Conservation (phyloP, 2,113 vertebrate genomes). For the Pampusana beccarii region DNA sequence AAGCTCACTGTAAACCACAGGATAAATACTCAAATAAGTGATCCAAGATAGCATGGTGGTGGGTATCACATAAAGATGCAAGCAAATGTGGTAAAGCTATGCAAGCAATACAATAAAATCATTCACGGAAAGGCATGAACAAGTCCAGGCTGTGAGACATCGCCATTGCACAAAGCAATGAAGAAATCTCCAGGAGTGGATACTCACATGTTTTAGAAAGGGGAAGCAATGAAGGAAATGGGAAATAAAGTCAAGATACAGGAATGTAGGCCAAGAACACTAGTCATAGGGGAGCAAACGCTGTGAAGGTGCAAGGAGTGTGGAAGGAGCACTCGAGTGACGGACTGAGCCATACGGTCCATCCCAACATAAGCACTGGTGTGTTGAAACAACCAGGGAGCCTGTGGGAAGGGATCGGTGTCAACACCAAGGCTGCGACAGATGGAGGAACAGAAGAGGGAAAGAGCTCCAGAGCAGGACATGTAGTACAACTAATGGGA, state of each 20-base stretch:
- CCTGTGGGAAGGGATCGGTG: background rate
- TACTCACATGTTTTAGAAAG: background rate
- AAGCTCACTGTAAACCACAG: background rate
- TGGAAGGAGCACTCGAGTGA: background rate
- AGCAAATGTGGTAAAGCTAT: background rate
- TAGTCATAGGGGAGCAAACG: background rate
- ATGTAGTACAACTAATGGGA: background rate
- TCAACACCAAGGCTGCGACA: background rate
- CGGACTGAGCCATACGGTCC: background rate
- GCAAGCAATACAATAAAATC: background rate
- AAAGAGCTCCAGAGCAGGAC: background rate
- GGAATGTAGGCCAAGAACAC: background rate
- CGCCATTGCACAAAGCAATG: constrained; percentile 1
- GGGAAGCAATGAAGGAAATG: background rate
- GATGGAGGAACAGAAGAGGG: background rate
- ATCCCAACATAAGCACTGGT: background rate
- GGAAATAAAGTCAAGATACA: background rate
- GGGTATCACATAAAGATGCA: background rate
- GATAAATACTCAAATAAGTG: background rate
- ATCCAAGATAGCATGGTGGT: background rate
- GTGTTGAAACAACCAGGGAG: background rate
- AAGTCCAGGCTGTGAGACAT: background rate
- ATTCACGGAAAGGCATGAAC: background rate
- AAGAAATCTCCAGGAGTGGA: background rate
- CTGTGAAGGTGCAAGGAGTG: background rate